Percentiles rank a stretch among this genome's conserved stretches.
Evolutionary conservation across 2,113 vertebrate genomes (phyloP).

Genomic region (Scomber japonicus): DNA sequence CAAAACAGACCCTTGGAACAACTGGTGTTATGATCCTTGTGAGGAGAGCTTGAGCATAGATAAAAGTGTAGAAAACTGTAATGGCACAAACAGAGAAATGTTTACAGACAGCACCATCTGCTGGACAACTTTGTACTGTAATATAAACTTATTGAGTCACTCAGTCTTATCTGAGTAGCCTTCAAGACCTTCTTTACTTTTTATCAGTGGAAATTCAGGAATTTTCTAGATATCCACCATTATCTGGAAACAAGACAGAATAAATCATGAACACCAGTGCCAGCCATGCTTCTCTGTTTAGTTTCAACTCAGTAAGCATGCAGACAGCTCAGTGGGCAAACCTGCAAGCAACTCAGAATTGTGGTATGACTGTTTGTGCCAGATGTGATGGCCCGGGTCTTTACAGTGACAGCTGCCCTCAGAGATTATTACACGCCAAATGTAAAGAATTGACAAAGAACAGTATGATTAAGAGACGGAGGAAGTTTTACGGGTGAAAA

Average conservation of each 20-base stretch:
- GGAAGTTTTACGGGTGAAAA: slow-evolving; percentile 3
- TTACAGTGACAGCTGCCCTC: slow-evolving; percentile 8
- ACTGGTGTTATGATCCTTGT: neutral
- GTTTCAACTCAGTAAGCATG: neutral
- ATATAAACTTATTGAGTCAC: neutral
- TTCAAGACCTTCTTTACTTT: too few relatives aligned
- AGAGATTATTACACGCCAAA: neutral
- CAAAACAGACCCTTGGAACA: neutral
- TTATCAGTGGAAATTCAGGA: too few relatives aligned
- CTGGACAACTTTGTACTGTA: slow-evolving; percentile 48
- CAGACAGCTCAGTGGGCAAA: neutral
- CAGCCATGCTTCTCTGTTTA: neutral
- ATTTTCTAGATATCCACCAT: too few relatives aligned
- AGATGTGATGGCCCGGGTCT: neutral
- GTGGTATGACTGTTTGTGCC: slow-evolving; percentile 16
- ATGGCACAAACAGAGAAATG: neutral
- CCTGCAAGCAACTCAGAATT: neutral
- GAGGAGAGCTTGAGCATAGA: neutral
- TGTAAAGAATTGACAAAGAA: neutral
- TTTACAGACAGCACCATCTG: slow-evolving; percentile 63
- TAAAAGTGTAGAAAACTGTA: neutral
- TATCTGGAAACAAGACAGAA: neutral
- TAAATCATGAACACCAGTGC: neutral
- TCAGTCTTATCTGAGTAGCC: too few relatives aligned
- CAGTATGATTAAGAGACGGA: slow-evolving; percentile 7